Conservation (phyloP, 2,113 vertebrate genomes). For the Tretioscincus oriximinensis region DNA sequence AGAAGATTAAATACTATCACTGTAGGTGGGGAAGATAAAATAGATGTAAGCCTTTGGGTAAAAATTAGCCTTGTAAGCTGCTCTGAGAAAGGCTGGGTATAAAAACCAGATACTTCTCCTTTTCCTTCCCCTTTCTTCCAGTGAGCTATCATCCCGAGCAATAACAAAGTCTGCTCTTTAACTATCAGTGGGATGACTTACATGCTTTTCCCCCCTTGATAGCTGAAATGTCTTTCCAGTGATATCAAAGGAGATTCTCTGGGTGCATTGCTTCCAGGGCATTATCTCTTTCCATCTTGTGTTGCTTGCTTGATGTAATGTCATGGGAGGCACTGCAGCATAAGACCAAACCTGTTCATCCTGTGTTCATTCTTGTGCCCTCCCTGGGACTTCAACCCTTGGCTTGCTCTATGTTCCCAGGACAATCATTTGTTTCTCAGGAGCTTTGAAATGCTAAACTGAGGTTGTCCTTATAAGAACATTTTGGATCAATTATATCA, state of each 20-base stretch:
- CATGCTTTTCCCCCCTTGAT: neutral
- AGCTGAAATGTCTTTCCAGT: slow-evolving; percentile 7
- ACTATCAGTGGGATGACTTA: neutral
- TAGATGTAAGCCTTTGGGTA: too few species aligned
- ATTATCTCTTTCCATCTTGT: neutral
- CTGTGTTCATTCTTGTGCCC: neutral
- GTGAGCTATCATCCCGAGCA: too few species aligned
- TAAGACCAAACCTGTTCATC: neutral
- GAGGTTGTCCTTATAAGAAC: neutral
- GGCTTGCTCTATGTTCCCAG: neutral
- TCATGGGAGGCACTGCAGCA: neutral
- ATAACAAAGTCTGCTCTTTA: too few species aligned
- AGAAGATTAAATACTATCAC: too few species aligned
- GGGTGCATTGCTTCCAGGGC: neutral
- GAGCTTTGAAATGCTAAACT: neutral
- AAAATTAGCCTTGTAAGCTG: too few species aligned
- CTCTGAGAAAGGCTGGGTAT: too few species aligned
- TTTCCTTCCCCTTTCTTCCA: too few species aligned
- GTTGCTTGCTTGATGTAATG: neutral
- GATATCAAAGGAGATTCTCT: neutral
- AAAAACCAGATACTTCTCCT: too few species aligned
- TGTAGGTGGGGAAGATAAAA: too few species aligned
- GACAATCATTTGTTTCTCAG: neutral
- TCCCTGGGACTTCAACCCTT: neutral
- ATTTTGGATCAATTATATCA: neutral